Percentiles rank a stretch among this genome's conserved stretches.
phyloP scores from a whole-genome alignment of 2,113 vertebrate genomes.

The Epinephelus fuscoguttatus region DNA sequence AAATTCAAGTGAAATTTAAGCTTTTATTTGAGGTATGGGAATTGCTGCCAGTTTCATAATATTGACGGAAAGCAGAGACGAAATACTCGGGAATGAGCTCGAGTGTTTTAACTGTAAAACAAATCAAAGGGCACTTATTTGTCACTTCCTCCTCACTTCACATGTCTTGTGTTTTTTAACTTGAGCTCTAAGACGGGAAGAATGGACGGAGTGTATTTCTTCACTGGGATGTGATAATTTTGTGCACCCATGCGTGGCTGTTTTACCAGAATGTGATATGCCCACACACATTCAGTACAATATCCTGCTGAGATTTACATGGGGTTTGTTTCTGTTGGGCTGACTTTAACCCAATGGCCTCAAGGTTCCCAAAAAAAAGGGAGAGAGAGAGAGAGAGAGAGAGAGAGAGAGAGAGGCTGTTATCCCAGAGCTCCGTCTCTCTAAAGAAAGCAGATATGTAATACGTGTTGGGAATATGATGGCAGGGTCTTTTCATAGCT shows the following conservation, averaged over 20 bases:
- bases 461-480: slow-evolving; percentile 61
- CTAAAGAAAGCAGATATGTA: slow-evolving; percentile 71
- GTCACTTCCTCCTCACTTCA: slow-evolving; percentile 63
- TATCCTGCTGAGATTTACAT: slow-evolving; percentile 70
- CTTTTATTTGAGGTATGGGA: slow-evolving; percentile 54
- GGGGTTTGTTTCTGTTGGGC: slow-evolving; percentile 69
- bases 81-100: slow-evolving; percentile 33
- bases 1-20: slow-evolving; percentile 47
- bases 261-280: slow-evolving; percentile 61
- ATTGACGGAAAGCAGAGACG: slow-evolving; percentile 57
- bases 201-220: slow-evolving; percentile 49
- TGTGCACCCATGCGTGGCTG: background rate
- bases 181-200: slow-evolving; percentile 32
- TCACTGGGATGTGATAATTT: slow-evolving; percentile 54
- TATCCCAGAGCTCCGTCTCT: slow-evolving; percentile 39
- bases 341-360: slow-evolving; percentile 40
- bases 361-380: slow-evolving; percentile 42
- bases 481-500: slow-evolving; percentile 53
- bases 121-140: slow-evolving; percentile 67
- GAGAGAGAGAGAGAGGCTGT: background rate
- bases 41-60: slow-evolving; percentile 64
- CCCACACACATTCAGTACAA: slow-evolving; percentile 66
- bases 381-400: too few relatives aligned
- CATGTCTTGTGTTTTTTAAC: slow-evolving; percentile 44
- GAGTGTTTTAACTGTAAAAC: slow-evolving; percentile 59